Conservation (phyloP, 2,113 vertebrate genomes). For the Albula goreensis region DNA sequence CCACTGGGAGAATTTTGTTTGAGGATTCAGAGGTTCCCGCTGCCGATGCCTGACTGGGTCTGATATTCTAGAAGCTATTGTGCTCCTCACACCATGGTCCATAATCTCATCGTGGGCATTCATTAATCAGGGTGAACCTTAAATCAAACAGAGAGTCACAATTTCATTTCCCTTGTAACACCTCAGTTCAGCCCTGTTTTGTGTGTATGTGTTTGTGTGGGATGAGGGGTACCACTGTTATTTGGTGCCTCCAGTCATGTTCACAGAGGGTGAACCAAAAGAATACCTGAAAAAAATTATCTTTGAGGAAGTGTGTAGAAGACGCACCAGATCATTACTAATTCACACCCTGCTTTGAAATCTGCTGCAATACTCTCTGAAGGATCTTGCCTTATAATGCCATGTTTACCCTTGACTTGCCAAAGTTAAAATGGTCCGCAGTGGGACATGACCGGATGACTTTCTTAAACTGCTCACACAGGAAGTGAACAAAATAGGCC, state of each 20-base stretch:
- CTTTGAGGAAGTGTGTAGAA: background rate
- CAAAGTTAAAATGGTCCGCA: background rate
- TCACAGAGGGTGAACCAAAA: background rate
- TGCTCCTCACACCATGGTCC: background rate
- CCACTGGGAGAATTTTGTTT: background rate
- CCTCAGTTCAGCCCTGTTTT: too few species aligned
- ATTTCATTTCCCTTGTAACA: too few species aligned
- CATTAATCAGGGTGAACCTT: background rate
- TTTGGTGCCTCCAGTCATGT: background rate
- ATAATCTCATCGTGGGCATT: background rate
- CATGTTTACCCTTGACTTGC: background rate
- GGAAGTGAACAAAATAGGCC: constrained; percentile 40
- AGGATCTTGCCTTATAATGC: background rate
- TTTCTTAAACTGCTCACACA: constrained; percentile 35
- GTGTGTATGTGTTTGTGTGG: background rate
- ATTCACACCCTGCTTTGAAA: background rate
- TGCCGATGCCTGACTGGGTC: background rate
- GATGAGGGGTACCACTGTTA: background rate
- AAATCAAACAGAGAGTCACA: background rate
- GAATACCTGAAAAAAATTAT: background rate
- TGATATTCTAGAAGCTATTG: background rate
- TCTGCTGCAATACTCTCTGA: background rate
- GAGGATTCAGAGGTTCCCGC: background rate
- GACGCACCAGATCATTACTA: background rate
- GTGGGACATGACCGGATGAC: constrained; percentile 9